phyloP scores from a whole-genome alignment of 2,888 invertebrate species.

The Dryadula phaetusa region DNA sequence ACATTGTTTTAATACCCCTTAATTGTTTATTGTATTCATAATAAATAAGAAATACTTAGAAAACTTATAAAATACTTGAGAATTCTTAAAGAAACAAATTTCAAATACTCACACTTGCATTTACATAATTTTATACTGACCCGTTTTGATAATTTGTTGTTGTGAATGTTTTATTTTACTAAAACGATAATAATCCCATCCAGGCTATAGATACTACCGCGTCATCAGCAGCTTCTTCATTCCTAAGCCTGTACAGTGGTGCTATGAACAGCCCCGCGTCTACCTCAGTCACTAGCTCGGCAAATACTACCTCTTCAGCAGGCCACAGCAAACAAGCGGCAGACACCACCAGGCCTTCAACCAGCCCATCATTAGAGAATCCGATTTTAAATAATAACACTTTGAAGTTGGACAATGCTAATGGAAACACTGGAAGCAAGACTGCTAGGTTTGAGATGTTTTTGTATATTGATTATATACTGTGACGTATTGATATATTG shows the following conservation, averaged over 20 bases:
- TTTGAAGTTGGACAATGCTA: slow-evolving; percentile 77
- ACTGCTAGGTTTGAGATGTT: slow-evolving; percentile 65
- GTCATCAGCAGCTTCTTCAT: slow-evolving; percentile 81
- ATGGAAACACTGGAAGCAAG: slow-evolving; percentile 79
- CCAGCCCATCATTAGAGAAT: slow-evolving; percentile 71
- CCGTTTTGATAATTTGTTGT: background rate
- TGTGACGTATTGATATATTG: no score
- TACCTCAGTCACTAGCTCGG: slow-evolving; percentile 59
- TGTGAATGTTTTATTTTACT: no score
- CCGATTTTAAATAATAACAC: slow-evolving; percentile 75
- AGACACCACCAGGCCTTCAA: slow-evolving; percentile 68
- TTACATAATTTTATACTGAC: slow-evolving; percentile 19
- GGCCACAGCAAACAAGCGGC: slow-evolving; percentile 71
- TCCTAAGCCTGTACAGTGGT: slow-evolving; percentile 80
- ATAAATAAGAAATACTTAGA: background rate
- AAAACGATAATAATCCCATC: background rate
- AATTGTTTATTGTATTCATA: background rate
- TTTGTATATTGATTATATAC: no score
- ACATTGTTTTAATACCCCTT: background rate
- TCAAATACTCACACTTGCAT: background rate
- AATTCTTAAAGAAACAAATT: background rate
- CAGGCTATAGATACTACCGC: slow-evolving; percentile 86
- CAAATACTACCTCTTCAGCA: slow-evolving; percentile 55
- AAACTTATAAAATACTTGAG: background rate
- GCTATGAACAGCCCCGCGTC: slow-evolving; percentile 75